phyloP scores from a whole-genome alignment of 2,888 invertebrate species.

The Troides oblongomaculatus region DNA sequence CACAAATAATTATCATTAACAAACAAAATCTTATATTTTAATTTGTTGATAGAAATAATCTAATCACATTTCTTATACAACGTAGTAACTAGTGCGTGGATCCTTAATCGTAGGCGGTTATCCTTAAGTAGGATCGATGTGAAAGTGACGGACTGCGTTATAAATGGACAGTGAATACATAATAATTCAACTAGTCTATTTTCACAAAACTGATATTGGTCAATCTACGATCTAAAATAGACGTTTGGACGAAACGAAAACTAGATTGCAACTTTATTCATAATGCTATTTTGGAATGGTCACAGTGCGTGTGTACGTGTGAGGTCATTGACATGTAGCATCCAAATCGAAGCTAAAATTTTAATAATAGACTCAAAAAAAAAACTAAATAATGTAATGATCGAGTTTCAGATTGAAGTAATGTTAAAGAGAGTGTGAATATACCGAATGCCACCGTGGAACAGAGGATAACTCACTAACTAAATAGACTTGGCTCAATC shows the following conservation, averaged over 20 bases:
- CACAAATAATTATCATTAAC: too few relatives aligned
- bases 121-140: conserved; percentile 22
- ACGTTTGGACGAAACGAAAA: neutral
- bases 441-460: too few relatives aligned
- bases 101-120: conserved; percentile 5
- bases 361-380: neutral
- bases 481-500: too few relatives aligned
- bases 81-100: too few relatives aligned
- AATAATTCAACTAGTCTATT: neutral
- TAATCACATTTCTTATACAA: too few relatives aligned
- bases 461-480: too few relatives aligned
- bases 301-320: neutral
- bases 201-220: conserved; percentile 9
- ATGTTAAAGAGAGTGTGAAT: too few relatives aligned
- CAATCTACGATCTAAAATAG: conserved; percentile 15
- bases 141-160: conserved; percentile 18
- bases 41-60: too few relatives aligned
- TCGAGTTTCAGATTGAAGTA: neutral
- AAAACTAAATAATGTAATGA: neutral
- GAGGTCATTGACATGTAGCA: conserved; percentile 7
- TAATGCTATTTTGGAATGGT: conserved; percentile 10
- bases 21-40: too few relatives aligned
- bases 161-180: conserved; percentile 11
- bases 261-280: conserved; percentile 4
- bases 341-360: neutral